Evolutionary conservation across 2,113 vertebrate species (phyloP).

Genomic region (Microcebus ravelobensis): DNA sequence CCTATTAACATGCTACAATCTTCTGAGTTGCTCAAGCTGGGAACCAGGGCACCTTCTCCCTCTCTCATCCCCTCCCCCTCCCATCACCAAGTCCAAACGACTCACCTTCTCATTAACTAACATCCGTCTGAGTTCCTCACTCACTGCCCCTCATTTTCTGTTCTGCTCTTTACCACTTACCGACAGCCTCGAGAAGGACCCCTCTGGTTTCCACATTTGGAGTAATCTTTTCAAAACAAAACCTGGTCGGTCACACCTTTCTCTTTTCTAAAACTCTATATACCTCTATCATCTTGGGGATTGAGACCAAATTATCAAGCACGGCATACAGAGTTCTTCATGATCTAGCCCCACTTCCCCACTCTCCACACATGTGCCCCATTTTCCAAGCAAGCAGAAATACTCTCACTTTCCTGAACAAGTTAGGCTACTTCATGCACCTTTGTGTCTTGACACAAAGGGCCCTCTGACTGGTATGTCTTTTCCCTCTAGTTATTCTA

Average conservation of each 20-base stretch:
- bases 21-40: background rate
- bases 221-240: background rate
- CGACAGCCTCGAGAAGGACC: background rate
- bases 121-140: background rate
- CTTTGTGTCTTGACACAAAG: background rate
- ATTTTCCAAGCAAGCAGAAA: background rate
- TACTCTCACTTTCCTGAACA: background rate
- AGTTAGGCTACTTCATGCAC: background rate
- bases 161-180: background rate
- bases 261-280: background rate
- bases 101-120: background rate
- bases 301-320: background rate
- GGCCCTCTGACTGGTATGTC: background rate
- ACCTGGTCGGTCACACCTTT: background rate
- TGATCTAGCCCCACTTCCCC: background rate
- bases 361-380: rapidly evolving
- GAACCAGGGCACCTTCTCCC: background rate
- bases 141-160: background rate
- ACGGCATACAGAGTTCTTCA: background rate
- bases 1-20: background rate
- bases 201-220: background rate
- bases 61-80: background rate
- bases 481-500: background rate
- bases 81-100: no score
- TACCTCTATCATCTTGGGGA: background rate